Base-by-base conservation (phyloP, 2,797 vertebrate species). In the Brachymystax lenok region DNA sequence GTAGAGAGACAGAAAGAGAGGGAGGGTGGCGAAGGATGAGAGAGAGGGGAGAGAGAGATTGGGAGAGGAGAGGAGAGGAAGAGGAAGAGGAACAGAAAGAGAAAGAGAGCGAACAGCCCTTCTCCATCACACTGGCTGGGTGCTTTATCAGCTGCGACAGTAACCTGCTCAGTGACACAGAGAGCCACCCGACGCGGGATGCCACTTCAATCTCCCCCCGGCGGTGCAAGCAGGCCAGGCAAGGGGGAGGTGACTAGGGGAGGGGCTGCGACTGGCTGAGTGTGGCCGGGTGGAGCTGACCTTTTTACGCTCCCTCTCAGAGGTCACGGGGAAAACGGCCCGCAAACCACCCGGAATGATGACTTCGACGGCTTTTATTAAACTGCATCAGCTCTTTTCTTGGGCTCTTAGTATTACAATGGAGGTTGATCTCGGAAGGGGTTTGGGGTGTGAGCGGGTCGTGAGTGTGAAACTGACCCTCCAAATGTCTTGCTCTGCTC, bases 81-180 rank as follows among this genome's bases (percentile, higher is more conserved):
- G 50, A 59, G 67, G 76, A 76, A 74, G 84, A n/a, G n/a, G n/a
- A 24, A 24, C 24, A 84, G 85, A 88, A 63, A 67, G 50, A 59
- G 67, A 77, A 76, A 73, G 86, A 83, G 85, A 88, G 75, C 70
- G 77, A 24, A 24, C 59, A 27, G 76, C 63, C 75, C 50, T 76
- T 83, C 86, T 84, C 83, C 73, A 79, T 90, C 83, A 69, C 52
- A 85, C 77, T 21, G 77, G 70, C 80, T 81, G 77, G 56, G 79
- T 74, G 82, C 40, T 79, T 89, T 79, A 89, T 89, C 88, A 85
- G 83, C 78, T 72, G 19, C 83, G 75, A 88, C 81, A 46, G 84
- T 83, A 84, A 84, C 70, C 78, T 83, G 85, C 79, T 16, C 64
- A 27, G 74, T 79, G 51, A 77, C 76, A 80, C 40, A 33, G 63